Evolutionary conservation across 2,797 vertebrate genomes (phyloP), one percentile per base, ranked within the genome.

Genomic region (Dipus sagitta): DNA sequence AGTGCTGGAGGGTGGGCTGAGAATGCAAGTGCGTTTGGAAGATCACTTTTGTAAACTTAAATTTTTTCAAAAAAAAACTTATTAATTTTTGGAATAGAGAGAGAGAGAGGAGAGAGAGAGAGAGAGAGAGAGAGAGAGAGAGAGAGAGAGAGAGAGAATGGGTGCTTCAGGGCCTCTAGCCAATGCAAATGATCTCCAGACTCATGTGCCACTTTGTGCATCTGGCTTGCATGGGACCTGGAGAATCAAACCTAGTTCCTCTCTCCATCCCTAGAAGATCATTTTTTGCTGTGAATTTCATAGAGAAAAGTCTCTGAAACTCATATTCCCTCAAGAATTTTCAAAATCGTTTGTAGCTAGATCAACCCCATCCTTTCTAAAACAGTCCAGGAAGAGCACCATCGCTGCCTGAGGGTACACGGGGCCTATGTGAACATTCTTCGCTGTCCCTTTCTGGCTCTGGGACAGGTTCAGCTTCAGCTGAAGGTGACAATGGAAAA

Each of bases 341-440:
- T 17, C 20, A 90, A 77, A 89, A 60, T 82, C 9, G 14, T 88
- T 62, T 54, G 28, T 8, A 64, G 8, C 5, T 71, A 20, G 3
- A 24, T n/a, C 30, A 32, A 77, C 76, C 32, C 4, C 32, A 23
- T 65, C 3, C 47, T 70, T 80, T 86, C 21, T 90, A 77, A 80
- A 79, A 77, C 30, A 79, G 70, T 47, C 6, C 21, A 86, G 26
- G 52, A 78, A 75, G 6, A 79, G 24, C 3, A 23, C 15, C 30
- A 6, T 9, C 62, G 24, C 11, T 20, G 1, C 14, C 20, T 8
- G 23, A 20, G 12, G 52, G 26, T 7, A 21, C 24, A 4, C 1
- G 60, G 54, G 3, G 2, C 4, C 11, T 0, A 14, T 24, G 8
- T 28, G 9, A 4, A 18, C 7, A 8, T 23, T 13, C 58, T 58